Percentiles rank a stretch among this genome's conserved stretches.
phyloP scores from a whole-genome alignment of 2,888 invertebrate genomes.

The Platynereis dumerilii region DNA sequence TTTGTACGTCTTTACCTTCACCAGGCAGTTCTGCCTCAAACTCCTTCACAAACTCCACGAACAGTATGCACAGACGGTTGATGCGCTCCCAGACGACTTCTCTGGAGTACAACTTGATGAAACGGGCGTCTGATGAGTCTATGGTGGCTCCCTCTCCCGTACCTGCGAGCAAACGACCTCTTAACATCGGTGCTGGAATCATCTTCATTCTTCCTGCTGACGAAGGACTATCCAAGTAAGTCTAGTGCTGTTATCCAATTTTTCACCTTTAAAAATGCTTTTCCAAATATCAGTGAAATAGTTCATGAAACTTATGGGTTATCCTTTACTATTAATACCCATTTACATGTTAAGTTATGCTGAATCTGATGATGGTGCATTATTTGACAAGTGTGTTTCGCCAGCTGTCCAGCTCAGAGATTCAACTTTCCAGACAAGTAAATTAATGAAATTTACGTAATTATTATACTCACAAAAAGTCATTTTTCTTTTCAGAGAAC shows the following conservation, averaged over 20 bases:
- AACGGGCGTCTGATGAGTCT: conserved; percentile 35
- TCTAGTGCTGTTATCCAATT: background rate
- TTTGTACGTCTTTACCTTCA: conserved; percentile 51
- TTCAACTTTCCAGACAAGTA: too few relatives aligned
- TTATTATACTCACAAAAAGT: too few relatives aligned
- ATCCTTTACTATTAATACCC: too few relatives aligned
- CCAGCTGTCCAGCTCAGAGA: too few relatives aligned
- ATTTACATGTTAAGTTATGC: too few relatives aligned
- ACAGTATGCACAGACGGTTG: conserved; percentile 69
- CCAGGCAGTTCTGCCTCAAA: conserved; percentile 51
- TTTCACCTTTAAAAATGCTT: too few relatives aligned
- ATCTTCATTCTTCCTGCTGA: conserved; percentile 65
- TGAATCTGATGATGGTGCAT: too few relatives aligned
- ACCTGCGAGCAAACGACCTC: conserved; percentile 46
- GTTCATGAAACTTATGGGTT: too few relatives aligned
- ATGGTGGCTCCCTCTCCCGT: conserved; percentile 1
- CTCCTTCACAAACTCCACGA: conserved; percentile 64
- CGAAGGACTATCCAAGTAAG: background rate
- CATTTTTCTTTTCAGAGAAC: conserved; percentile 59
- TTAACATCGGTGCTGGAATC: conserved; percentile 74
- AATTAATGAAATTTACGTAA: too few relatives aligned
- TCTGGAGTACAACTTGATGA: conserved; percentile 63
- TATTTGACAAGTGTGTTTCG: too few relatives aligned
- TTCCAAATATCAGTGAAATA: too few relatives aligned
- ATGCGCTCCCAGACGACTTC: conserved; percentile 68